These are phyloP conservation scores for Tachina lurida DNA, from an alignment of 2,888 invertebrate species.

Conservation along the genomic window DNA sequence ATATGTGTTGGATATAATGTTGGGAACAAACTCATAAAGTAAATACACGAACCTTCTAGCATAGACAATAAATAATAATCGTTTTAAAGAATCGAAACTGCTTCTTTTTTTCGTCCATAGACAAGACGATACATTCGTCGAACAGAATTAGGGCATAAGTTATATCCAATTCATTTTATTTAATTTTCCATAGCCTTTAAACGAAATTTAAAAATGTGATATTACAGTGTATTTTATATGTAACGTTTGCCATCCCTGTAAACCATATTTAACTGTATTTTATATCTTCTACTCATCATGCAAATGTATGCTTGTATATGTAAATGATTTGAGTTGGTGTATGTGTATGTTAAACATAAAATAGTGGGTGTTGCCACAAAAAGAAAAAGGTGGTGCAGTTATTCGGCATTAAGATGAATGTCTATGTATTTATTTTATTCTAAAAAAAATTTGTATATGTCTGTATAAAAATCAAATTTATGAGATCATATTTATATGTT, in stretches of 20 bases:
- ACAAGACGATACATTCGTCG: too few species aligned
- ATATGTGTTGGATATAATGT: too few species aligned
- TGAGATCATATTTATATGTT: slow-evolving; percentile 45
- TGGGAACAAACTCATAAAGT: too few species aligned
- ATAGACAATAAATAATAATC: too few species aligned
- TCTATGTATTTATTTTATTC: neutral
- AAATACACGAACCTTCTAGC: too few species aligned
- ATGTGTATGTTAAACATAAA: neutral
- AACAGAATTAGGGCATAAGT: too few species aligned
- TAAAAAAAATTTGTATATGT: neutral
- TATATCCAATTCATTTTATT: too few species aligned
- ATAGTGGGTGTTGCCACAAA: slow-evolving; percentile 6
- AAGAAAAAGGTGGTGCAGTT: slow-evolving; percentile 12
- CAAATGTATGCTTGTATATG: slow-evolving; percentile 8
- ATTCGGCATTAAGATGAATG: slow-evolving; percentile 37
- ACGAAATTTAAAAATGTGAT: too few species aligned
- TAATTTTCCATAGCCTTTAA: too few species aligned
- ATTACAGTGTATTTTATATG: too few species aligned
- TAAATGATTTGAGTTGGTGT: neutral
- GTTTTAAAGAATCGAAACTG: too few species aligned
- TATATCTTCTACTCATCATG: slow-evolving; percentile 24
- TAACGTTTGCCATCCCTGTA: neutral
- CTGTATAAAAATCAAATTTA: slow-evolving; percentile 29
- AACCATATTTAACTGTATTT: neutral
- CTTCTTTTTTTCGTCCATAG: too few species aligned